phyloP scores from a whole-genome alignment of 2,797 vertebrate genomes.

The Falco berigora region DNA sequence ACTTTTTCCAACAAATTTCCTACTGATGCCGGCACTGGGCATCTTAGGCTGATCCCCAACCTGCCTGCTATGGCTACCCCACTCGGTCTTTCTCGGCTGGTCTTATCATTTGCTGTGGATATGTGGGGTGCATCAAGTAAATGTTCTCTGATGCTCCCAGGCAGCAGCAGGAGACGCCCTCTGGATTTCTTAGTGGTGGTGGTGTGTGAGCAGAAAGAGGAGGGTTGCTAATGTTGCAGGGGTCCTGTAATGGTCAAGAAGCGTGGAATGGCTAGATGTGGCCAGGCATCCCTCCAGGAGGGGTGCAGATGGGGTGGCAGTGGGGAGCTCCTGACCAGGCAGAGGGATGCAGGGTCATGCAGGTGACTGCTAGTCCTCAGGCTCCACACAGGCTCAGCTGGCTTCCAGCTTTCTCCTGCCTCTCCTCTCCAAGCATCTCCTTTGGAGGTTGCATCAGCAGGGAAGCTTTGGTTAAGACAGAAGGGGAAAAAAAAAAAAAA shows the following conservation, averaged over 20 bases:
- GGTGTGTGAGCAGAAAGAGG: not conserved
- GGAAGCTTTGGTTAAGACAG: not conserved
- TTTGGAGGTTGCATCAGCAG: not conserved
- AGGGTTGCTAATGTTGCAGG: not conserved
- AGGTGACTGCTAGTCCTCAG: fast-evolving
- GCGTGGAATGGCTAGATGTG: not conserved
- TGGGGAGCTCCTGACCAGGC: not conserved
- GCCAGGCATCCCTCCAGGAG: not conserved
- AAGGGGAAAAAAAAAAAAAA: not conserved
- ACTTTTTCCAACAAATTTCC: not conserved
- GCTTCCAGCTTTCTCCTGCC: not conserved
- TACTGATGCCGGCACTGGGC: not conserved
- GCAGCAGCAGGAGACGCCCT: not conserved
- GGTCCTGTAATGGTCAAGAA: not conserved
- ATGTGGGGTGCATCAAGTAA: fast-evolving
- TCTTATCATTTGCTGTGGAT: fast-evolving
- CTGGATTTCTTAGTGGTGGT: not conserved
- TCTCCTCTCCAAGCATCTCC: not conserved
- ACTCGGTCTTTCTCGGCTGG: not conserved
- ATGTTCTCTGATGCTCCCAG: not conserved
- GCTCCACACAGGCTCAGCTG: not conserved
- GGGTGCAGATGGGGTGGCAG: not conserved
- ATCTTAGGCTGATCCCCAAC: not conserved
- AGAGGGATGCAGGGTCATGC: not conserved
- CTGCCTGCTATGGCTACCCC: not conserved